Evolutionary conservation across 1,140 invertebrate genomes (phyloP).

Genomic region (Drosophila funebris): DNA sequence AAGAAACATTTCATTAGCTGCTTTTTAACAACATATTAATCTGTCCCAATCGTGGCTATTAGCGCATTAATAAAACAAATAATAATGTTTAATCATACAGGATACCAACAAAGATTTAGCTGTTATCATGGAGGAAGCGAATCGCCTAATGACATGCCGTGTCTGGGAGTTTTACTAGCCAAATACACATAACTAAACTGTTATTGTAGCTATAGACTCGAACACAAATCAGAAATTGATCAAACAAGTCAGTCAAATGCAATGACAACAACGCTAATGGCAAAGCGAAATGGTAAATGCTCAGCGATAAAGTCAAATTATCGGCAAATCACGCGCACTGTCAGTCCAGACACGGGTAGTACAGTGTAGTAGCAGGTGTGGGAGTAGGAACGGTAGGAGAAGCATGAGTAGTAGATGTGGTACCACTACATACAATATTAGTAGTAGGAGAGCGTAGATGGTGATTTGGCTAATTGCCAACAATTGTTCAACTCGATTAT

Average conservation of each 20-base stretch:
- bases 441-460: neutral
- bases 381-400: no score
- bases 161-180: neutral
- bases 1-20: no score
- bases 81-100: neutral
- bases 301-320: conserved; percentile 39
- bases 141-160: conserved; percentile 23
- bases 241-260: conserved; percentile 78
- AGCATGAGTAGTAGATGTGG: neutral
- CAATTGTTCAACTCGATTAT: neutral
- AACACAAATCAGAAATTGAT: conserved; percentile 74
- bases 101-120: no score
- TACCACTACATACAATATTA: no score
- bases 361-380: neutral
- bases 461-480: neutral
- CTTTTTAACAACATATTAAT: no score
- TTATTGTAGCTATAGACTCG: neutral
- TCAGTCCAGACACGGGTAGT: conserved; percentile 1
- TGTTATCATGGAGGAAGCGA: neutral
- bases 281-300: conserved; percentile 19
- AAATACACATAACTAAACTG: conserved; percentile 18
- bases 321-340: conserved; percentile 37
- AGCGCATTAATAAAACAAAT: neutral
- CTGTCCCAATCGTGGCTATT: neutral
- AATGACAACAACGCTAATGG: conserved; percentile 65